Evolutionary conservation across 2,113 vertebrate species (phyloP).

Genomic region (Sebastes fasciatus): DNA sequence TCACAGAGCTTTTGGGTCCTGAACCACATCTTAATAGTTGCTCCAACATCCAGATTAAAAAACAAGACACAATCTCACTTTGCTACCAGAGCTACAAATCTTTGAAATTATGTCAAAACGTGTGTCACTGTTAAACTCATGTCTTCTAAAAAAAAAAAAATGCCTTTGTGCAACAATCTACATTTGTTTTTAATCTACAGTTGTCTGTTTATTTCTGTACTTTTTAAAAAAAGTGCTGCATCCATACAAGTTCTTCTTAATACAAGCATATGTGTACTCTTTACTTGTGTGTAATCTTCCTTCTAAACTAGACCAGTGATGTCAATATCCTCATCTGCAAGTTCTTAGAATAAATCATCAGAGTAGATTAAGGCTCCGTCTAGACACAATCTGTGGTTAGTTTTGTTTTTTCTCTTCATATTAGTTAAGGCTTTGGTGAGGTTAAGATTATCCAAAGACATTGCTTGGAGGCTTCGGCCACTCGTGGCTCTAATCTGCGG

Average conservation of each 20-base stretch:
- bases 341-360: conserved; percentile 72
- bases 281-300: conserved; percentile 1
- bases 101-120: conserved; percentile 1
- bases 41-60: conserved; percentile 18
- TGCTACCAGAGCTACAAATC: neutral
- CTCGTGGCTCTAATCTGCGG: conserved; percentile 75
- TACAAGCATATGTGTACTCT: neutral
- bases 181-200: conserved; percentile 13
- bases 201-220: neutral
- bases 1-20: too few species aligned
- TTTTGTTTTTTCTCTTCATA: conserved; percentile 77
- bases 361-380: conserved; percentile 71
- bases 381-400: conserved; percentile 78
- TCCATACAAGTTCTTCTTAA: neutral
- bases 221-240: neutral
- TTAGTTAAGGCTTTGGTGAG: conserved; percentile 75
- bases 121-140: neutral
- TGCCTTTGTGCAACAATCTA: neutral
- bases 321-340: conserved; percentile 63
- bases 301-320: conserved; percentile 50
- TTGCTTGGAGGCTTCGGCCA: conserved; percentile 62
- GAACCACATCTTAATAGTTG: neutral
- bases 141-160: neutral
- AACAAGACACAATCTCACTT: conserved; percentile 23
- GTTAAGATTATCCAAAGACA: conserved; percentile 73